Evolutionary conservation across 2,113 vertebrate genomes (phyloP).

Genomic region (Probosciger aterrimus): DNA sequence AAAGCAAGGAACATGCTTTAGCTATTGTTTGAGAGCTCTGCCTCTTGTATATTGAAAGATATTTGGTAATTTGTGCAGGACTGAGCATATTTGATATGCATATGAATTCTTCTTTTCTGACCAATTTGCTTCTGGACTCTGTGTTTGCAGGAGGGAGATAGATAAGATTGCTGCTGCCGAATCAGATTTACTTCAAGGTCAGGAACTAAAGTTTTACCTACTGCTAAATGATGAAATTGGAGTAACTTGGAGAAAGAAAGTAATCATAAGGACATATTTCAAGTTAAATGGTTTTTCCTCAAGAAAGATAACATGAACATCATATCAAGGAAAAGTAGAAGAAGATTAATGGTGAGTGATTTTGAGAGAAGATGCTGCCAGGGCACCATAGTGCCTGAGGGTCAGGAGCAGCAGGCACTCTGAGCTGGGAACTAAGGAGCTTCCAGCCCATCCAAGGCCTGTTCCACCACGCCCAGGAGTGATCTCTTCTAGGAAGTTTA

Average conservation of each 20-base stretch:
- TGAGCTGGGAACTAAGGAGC: background rate
- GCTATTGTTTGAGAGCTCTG: background rate
- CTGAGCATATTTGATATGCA: background rate
- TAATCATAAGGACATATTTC: background rate
- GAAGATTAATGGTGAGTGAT: background rate
- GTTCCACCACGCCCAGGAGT: background rate
- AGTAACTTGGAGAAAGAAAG: background rate
- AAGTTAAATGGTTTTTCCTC: background rate
- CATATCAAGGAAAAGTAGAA: background rate
- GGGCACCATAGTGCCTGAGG: background rate
- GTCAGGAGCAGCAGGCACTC: accelerated
- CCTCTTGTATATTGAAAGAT: background rate
- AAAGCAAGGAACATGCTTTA: background rate
- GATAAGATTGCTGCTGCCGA: background rate
- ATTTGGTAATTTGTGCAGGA: background rate
- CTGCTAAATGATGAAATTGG: background rate
- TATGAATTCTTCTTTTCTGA: background rate
- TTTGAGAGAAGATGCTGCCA: background rate
- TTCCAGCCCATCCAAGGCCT: background rate
- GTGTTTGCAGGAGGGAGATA: background rate
- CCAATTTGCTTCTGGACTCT: background rate
- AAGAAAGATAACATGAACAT: background rate
- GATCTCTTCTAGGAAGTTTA: background rate
- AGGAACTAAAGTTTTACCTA: background rate
- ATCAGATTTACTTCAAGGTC: background rate